Evolutionary conservation across 1,140 invertebrate genomes (phyloP), one percentile per base, ranked within the genome.

Genomic region (Chironomus tepperi): DNA sequence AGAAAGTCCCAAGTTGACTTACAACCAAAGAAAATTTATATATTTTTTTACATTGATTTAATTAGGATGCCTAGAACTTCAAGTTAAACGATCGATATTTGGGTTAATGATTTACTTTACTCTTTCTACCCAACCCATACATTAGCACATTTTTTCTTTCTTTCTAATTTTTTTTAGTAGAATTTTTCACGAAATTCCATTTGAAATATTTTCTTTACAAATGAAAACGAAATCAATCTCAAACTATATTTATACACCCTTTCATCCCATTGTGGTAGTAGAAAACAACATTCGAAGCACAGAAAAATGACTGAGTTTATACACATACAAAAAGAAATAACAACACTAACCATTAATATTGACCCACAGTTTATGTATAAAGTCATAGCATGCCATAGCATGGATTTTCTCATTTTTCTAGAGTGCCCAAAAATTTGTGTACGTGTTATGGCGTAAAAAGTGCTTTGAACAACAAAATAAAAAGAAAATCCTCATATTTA

Each of bases 41-140:
- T 57, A 15, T 15, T 57, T 57, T 47, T 57, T 57, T 57, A 15
- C n/a, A 57, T 57, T 57, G 47, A 57, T 57, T 57, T 57, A 57
- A 57, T 57, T 57, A 57, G 47, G 47, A 57, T 57, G 12, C 47
- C 47, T 1, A 57, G 12, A 34, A 34, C 47, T 57, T 34, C 47
- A 57, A n/a, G 12, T 57, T 57, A 57, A 57, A n/a, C 47, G 47
- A 57, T 57, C 47, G 47, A 57, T 57, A 57, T 57, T 57, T 57
- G 47, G 47, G 47, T 57, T 57, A 57, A 57, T 57, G 47, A 57
- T 57, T 47, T 47, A 47, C 43, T 47, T 34, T 34, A 34, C 43
- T 9, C 43, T 47, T 57, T 57, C 47, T 12, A n/a, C n/a, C n/a
- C 47, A 57, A 57, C 47, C 47, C 47, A n/a, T 57, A 34, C 24